Evolutionary conservation across 2,113 vertebrate species (phyloP).

Genomic region (Henicopernis longicauda): DNA sequence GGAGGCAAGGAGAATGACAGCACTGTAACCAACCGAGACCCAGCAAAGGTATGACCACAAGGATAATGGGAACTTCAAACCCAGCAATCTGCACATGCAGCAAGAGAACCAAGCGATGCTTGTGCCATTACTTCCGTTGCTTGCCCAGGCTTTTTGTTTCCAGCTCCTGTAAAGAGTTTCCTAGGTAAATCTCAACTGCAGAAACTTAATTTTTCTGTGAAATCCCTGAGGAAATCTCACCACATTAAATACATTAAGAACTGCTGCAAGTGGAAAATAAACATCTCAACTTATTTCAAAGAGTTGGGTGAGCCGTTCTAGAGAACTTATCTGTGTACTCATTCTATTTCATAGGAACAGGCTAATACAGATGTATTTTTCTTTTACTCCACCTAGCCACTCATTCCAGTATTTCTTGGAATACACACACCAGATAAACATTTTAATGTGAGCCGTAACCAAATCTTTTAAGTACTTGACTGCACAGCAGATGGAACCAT

Average conservation of each 20-base stretch:
- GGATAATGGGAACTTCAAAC: neutral
- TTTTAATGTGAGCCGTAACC: too few species aligned
- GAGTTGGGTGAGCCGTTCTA: neutral
- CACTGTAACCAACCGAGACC: accelerated
- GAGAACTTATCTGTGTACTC: neutral
- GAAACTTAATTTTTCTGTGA: neutral
- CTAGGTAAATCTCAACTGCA: neutral
- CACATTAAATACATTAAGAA: neutral
- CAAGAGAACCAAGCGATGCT: neutral
- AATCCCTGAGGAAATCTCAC: neutral
- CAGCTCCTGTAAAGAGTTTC: neutral
- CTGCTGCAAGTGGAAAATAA: neutral
- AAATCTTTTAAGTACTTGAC: neutral
- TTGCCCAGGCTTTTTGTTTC: neutral
- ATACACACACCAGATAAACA: accelerated
- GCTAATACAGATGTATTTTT: neutral
- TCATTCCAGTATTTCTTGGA: neutral
- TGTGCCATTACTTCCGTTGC: neutral
- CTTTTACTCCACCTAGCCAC: neutral
- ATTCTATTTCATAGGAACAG: neutral
- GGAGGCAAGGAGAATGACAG: neutral
- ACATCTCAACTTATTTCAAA: neutral
- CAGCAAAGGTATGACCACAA: neutral
- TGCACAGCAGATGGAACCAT: neutral
- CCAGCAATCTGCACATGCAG: neutral